Conservation (phyloP, 2,888 invertebrate species). For the Drosophila mercatorum region DNA sequence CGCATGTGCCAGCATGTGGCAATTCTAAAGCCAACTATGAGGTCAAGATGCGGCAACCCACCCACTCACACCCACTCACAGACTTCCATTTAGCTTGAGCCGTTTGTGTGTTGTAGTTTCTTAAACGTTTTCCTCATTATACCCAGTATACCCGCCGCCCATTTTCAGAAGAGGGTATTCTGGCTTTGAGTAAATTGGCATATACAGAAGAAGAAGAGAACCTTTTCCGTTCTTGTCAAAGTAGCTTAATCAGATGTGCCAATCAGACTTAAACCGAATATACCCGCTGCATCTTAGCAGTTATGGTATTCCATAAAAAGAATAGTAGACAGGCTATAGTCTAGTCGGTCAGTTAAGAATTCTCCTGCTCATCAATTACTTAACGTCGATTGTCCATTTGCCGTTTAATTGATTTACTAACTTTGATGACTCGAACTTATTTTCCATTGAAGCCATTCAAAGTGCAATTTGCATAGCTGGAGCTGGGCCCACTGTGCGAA, state of each 20-base stretch:
- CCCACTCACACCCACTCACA: conserved; percentile 8
- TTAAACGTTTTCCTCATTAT: conserved; percentile 34
- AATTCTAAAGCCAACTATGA: conserved; percentile 62
- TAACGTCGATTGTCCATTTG: conserved; percentile 22
- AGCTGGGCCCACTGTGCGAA: conserved; percentile 26
- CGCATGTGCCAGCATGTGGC: conserved; percentile 55
- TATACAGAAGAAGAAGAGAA: neutral
- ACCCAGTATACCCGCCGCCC: neutral
- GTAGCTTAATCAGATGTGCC: neutral
- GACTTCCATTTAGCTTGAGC: conserved; percentile 9
- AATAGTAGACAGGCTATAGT: neutral
- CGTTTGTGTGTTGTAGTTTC: conserved; percentile 30
- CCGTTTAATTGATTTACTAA: conserved; percentile 36
- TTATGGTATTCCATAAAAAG: neutral
- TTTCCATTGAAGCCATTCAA: conserved; percentile 21
- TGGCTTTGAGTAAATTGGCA: neutral
- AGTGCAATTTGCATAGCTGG: conserved; percentile 44
- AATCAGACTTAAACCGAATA: neutral
- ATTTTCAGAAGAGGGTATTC: neutral
- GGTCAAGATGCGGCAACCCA: conserved; percentile 65
- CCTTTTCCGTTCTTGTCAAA: neutral
- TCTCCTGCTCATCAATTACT: conserved; percentile 30
- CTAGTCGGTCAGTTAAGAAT: neutral
- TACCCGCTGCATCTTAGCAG: neutral
- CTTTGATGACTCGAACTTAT: conserved; percentile 6